Conservation (phyloP, 1,140 invertebrate genomes). For the Prorops nasuta region DNA sequence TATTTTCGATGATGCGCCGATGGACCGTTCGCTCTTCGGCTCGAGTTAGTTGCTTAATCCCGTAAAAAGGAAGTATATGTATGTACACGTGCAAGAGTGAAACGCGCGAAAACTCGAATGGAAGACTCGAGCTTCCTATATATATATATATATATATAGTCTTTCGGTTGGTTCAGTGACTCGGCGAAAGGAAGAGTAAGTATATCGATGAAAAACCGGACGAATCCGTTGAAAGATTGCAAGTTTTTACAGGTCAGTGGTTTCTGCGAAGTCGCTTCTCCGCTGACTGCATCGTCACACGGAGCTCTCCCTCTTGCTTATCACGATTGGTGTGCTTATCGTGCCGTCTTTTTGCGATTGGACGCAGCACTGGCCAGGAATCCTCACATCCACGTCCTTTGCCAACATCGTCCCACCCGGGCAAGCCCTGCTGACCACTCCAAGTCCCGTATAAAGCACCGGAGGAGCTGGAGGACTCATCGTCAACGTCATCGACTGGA, state of each 20-base stretch:
- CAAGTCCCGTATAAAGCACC: conserved; percentile 43
- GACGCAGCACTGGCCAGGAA: conserved; percentile 43
- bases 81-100: no score
- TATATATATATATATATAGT: no score
- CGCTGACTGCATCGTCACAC: conserved; percentile 43
- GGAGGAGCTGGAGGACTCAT: conserved; percentile 49
- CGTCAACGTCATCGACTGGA: conserved; percentile 47
- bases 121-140: no score
- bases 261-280: neutral
- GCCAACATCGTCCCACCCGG: conserved; percentile 39
- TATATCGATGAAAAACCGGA: no score
- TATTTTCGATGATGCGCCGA: no score
- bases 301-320: conserved; percentile 54
- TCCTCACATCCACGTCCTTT: conserved; percentile 43
- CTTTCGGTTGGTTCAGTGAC: no score
- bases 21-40: no score
- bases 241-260: neutral
- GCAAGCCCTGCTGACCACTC: conserved; percentile 40
- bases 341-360: conserved; percentile 43
- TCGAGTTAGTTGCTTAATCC: no score
- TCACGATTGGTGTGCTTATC: conserved; percentile 42
- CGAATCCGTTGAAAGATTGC: no score
- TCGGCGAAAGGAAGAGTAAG: no score
- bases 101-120: no score
- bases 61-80: no score